These are phyloP conservation scores for Zosterops hypoxanthus DNA, from an alignment of 2,113 vertebrate species.

Conservation along the genomic window DNA sequence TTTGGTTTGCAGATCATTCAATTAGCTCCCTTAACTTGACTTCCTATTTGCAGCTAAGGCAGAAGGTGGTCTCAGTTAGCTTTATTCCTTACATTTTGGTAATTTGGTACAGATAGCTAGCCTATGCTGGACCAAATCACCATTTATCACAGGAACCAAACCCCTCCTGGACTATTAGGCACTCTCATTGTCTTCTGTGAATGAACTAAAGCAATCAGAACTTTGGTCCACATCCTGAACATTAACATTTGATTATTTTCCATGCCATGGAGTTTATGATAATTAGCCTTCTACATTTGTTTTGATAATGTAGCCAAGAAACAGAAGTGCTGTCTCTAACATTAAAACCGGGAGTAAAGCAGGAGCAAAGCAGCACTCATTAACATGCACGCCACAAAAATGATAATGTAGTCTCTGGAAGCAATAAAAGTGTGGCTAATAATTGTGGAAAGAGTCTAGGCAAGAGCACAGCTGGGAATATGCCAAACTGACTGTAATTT, in stretches of 20 bases:
- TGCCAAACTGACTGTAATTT: conserved; percentile 51
- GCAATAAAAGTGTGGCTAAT: conserved; percentile 26
- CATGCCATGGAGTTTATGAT: neutral
- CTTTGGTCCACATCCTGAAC: neutral
- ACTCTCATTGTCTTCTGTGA: neutral
- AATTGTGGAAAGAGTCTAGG: conserved; percentile 19
- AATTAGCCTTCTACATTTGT: conserved; percentile 9
- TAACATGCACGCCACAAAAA: neutral
- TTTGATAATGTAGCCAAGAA: conserved; percentile 20
- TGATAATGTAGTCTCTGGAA: conserved; percentile 35
- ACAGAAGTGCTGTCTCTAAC: conserved; percentile 15
- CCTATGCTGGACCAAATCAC: neutral
- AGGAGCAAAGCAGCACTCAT: neutral
- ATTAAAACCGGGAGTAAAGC: conserved; percentile 8
- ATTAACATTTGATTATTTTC: neutral
- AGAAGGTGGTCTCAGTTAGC: neutral
- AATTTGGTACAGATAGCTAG: neutral
- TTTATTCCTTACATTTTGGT: neutral
- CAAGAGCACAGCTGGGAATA: neutral
- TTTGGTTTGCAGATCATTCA: neutral
- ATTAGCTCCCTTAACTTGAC: neutral
- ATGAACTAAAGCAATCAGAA: neutral
- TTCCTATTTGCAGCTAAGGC: neutral
- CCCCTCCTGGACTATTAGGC: neutral
- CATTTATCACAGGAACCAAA: neutral